Conservation (phyloP, 2,888 invertebrate genomes). For the Hartigia nigra region DNA sequence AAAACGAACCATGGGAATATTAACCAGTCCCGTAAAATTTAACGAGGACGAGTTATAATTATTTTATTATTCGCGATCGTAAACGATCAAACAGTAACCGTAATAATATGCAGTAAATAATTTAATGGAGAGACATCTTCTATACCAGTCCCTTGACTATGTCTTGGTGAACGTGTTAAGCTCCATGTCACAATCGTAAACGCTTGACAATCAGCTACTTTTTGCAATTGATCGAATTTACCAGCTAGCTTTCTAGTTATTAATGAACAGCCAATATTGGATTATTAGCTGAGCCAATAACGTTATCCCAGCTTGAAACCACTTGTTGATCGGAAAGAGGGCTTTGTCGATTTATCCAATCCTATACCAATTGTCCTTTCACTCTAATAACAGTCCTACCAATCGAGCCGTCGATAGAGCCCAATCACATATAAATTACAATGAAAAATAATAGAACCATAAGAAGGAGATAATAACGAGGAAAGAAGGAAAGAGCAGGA, state of each 20-base stretch:
- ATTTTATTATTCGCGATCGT: conserved; percentile 63
- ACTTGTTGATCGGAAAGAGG: conserved; percentile 34
- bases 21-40: conserved; percentile 45
- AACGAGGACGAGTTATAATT: conserved; percentile 60
- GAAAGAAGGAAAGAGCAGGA: background rate
- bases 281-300: conserved; percentile 24
- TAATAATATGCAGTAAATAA: conserved; percentile 51
- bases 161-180: background rate
- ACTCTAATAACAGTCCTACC: background rate
- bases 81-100: conserved; percentile 59
- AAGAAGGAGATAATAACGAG: background rate
- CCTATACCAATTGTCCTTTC: background rate
- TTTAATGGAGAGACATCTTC: background rate
- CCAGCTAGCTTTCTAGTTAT: conserved; percentile 15
- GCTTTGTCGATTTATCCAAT: conserved; percentile 23
- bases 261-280: conserved; percentile 25
- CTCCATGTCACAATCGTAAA: background rate
- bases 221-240: conserved; percentile 22
- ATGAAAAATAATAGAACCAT: background rate
- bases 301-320: conserved; percentile 16
- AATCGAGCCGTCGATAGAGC: background rate
- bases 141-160: background rate
- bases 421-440: background rate
- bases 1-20: background rate
- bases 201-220: background rate